These are phyloP conservation scores for Xiphias gladius DNA, from an alignment of 2,113 vertebrate species.

Conservation along the genomic window DNA sequence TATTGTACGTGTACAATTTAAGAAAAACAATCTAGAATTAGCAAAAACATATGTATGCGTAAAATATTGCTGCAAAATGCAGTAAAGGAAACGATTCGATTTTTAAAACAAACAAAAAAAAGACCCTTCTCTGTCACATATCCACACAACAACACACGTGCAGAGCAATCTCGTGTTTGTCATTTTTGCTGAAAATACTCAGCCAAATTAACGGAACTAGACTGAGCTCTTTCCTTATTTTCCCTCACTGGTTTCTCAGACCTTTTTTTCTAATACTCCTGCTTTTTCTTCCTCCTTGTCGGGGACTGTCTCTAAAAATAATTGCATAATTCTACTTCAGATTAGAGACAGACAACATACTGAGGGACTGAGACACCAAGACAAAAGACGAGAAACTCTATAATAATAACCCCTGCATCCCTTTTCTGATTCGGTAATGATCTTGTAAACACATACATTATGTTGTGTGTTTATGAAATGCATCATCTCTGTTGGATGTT, in stretches of 20 bases:
- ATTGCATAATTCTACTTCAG: neutral
- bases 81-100: neutral
- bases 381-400: neutral
- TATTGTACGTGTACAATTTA: no score
- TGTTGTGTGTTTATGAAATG: slow-evolving; percentile 2
- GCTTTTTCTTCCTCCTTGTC: neutral
- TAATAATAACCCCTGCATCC: neutral
- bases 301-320: neutral
- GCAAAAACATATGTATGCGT: neutral
- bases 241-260: neutral
- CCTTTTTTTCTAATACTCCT: neutral
- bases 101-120: no score
- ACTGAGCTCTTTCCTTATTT: neutral
- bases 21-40: no score
- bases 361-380: neutral
- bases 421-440: no score
- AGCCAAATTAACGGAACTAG: neutral
- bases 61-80: neutral
- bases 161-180: neutral
- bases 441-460: no score
- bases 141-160: neutral
- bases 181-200: neutral
- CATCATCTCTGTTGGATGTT: slow-evolving; percentile 10
- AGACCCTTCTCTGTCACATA: neutral
- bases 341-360: neutral